Conservation (phyloP, 2,797 vertebrate species). For the Pseudochaenichthys georgianus region DNA sequence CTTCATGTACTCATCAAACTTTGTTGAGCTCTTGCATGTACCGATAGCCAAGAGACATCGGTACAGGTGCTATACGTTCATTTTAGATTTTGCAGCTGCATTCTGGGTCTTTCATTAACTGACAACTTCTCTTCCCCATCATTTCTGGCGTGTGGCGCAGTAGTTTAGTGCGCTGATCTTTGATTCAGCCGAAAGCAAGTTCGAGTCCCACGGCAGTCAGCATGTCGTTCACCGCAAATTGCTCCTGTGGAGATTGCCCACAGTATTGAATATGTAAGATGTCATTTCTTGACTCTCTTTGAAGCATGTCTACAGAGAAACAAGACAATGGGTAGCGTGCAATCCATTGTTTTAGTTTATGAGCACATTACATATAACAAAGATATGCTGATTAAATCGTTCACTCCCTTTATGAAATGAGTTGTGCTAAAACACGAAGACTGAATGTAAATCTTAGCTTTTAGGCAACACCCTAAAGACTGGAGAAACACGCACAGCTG, state of each 20-base stretch:
- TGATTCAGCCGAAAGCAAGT: too few relatives aligned
- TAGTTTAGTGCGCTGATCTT: too few relatives aligned
- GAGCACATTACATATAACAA: not conserved
- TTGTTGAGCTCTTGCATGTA: too few relatives aligned
- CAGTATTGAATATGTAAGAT: too few relatives aligned
- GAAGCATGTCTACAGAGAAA: not conserved
- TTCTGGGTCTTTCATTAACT: not conserved
- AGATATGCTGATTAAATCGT: not conserved
- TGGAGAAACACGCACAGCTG: slow-evolving; percentile 14
- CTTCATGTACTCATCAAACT: not conserved
- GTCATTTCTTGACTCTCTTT: not conserved
- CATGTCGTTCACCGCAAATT: too few relatives aligned
- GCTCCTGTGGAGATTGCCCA: too few relatives aligned
- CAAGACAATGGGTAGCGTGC: not conserved
- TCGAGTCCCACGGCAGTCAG: too few relatives aligned
- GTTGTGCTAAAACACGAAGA: not conserved
- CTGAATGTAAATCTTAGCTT: slow-evolving; percentile 6
- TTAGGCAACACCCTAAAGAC: slow-evolving; percentile 20
- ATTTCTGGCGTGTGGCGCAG: too few relatives aligned
- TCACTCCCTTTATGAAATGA: not conserved
- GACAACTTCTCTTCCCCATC: not conserved
- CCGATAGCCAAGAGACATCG: too few relatives aligned
- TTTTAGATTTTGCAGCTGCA: too few relatives aligned
- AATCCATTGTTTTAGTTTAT: not conserved
- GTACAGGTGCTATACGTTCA: too few relatives aligned